Evolutionary conservation across 2,797 vertebrate species (phyloP), one percentile per base, ranked within the genome.

Genomic region (Melanotaenia pygmaea): DNA sequence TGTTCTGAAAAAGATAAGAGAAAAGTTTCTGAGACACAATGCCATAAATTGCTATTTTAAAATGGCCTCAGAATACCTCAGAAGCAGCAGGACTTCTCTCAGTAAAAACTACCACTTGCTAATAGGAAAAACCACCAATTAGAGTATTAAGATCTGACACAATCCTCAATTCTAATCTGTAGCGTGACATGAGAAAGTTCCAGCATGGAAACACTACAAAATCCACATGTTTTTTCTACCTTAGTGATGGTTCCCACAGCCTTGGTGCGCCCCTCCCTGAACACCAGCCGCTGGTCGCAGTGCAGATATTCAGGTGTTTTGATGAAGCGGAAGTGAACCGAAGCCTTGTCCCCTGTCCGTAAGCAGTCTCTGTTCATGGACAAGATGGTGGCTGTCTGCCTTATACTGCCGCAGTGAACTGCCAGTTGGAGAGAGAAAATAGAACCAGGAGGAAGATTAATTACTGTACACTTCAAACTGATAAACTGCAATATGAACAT

Each of bases 291-390:
- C 94, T 98, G 97, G 86, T 98, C 97, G 71, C 96, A 95, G 84
- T 99, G 98, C 68, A 99, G 92, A 76, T 98, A 99, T 75, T 99
- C 98, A 0, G 98, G 98, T 54, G 97, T 98, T 93, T 99, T 99
- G 92, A 99, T 99, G 91, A 99, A 99, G 91, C 98, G 97, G 77
- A 99, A 99, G 91, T 99, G 98, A 70, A 99, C 98, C 0, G 96
- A 96, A 71, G 98, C 98, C 87, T 99, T 99, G 94, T 99, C 98
- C 13, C 98, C 98, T 0, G 98, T 99, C 50, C 98, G 93, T 83
- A 99, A 90, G 85, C 98, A 99, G 93, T 99, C 97, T 82, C 96
- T 96, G 91, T 97, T 99, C 98, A 99, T 99, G 77, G 96, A 97
- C 90, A 99, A 90, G 82, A 99, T 99, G 18, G 98, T 99, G 81